Base-by-base conservation (phyloP, 2,797 vertebrate genomes). In the Spheniscus humboldti region DNA sequence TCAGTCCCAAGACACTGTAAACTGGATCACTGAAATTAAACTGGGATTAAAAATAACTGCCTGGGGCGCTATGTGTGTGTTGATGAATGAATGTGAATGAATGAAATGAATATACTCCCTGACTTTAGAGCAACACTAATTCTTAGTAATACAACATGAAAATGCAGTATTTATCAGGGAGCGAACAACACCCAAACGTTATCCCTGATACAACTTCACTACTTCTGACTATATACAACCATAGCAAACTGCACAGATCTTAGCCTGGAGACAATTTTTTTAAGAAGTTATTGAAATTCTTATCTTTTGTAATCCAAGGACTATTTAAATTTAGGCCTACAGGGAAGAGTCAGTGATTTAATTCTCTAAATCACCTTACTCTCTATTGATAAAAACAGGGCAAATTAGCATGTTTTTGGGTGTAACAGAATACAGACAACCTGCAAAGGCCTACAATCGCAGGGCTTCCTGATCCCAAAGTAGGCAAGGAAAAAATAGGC, bases 21-120 rank as follows among this genome's bases (percentile, higher is more conserved):
- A 93, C 43, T 73, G 20, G 47, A 80, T 53, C 23, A 23, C 33
- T 53, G 41, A 77, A 83, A 94, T 88, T 82, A 78, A 90, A 94
- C 62, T 23, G 33, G 43, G 62, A 91, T 92, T 96, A 82, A 94
- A 92, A 93, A 82, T 45, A 89, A 95, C 45, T 45, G 50, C 52
- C 25, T 19, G 27, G 30, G 48, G 28, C 18, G 18, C 39, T 83
- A 17, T 19, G 35, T 43, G 52, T 2, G 2, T n/a, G 47, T 35
- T 66, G 78, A 75, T 79, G 55, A 90, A 89, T 37, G 33, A 75
- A 13, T 17, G 22, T 10, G 56, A 78, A 43, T n/a, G 67, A 89
- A 69, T 20, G 47, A 75, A 63, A 12, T 60, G 53, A 78, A 60
- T 17, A 76, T 9, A 41, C 23, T 33, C 19, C 17, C 43, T 43